Evolutionary conservation across 2,888 invertebrate genomes (phyloP), one percentile per base, ranked within the genome.

Genomic region (Heteropelma amictum): DNA sequence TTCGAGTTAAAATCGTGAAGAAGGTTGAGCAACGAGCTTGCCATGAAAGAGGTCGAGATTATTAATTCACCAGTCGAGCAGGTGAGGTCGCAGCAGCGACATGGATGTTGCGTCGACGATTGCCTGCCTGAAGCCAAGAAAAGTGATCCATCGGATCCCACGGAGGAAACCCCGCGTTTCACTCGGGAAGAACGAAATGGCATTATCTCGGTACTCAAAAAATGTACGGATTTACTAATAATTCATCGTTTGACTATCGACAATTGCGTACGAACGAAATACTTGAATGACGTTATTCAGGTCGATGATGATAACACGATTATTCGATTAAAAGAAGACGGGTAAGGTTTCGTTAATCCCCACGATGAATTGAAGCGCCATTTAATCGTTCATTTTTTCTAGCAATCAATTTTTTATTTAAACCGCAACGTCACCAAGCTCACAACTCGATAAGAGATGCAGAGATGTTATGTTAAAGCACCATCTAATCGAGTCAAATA

Each of bases 241-340:
- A 77, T 88, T 79, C 85, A 86, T 80, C 85, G 81, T 70, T 77
- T 78, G 56, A 82, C 81, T 2, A 69, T 86, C 72, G 82, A 80
- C 77, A 80, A 81, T 79, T 77, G 14, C 1, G 26, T 60, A 23
- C 80, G 53, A 40, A 38, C 73, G 35, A 68, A 63, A 63, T 70
- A 42, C 19, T 58, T 21, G 40, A 61, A 47, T 3, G 56, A 53
- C 6, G 61, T 51, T 17, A 6, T 56, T 1, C 38, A 70, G 8
- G n/a, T 63, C 40, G 60, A 76, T 58, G 40, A 42, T 2, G n/a
- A 60, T 19, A 70, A 71, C 26, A 68, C 30, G 12, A 23, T 76
- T 17, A 58, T 67, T 6, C 69, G 76, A 67, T 38, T 77, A 26
- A 58, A 53, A 17, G 61, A 73, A 3, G 76, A 77, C 70, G 70